Conservation (phyloP, 2,888 invertebrate genomes). For the Prenolepis imparis region DNA sequence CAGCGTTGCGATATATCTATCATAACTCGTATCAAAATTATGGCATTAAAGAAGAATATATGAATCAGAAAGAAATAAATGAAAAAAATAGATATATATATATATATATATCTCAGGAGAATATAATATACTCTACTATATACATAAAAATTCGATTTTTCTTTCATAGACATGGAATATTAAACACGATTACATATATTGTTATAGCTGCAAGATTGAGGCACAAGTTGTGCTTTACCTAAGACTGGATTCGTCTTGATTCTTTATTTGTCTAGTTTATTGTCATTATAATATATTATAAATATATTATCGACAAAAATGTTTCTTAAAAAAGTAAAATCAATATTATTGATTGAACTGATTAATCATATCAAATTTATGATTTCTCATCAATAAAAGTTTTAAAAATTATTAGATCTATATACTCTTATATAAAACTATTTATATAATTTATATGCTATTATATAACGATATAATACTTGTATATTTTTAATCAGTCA, state of each 20-base stretch:
- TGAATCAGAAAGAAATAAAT: slow-evolving; percentile 34
- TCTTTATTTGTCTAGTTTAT: slow-evolving; percentile 32
- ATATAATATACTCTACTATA: slow-evolving; percentile 37
- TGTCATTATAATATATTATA: slow-evolving; percentile 21
- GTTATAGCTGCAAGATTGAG: slow-evolving; percentile 24
- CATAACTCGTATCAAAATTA: slow-evolving; percentile 47
- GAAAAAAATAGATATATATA: too few species aligned
- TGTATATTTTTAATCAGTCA: slow-evolving; percentile 57
- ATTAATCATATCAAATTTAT: slow-evolving; percentile 7
- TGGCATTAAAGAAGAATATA: slow-evolving; percentile 44
- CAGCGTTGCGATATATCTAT: slow-evolving; percentile 18
- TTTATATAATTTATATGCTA: slow-evolving; percentile 34
- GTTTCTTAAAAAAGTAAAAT: background rate
- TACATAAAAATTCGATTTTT: slow-evolving; percentile 41
- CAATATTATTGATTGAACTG: slow-evolving; percentile 10
- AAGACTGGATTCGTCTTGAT: slow-evolving; percentile 41
- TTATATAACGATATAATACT: slow-evolving; percentile 42
- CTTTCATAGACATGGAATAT: slow-evolving; percentile 16
- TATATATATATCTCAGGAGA: slow-evolving; percentile 38
- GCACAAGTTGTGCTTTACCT: slow-evolving; percentile 23
- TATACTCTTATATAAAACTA: slow-evolving; percentile 19
- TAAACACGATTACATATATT: background rate
- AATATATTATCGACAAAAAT: slow-evolving; percentile 16
- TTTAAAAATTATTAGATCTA: slow-evolving; percentile 34
- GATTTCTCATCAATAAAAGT: slow-evolving; percentile 18